A percentile compares a stretch with the other conserved stretches of the same genome.
phyloP scores from a whole-genome alignment of 2,888 invertebrate genomes.

The Cylindroiulus punctatus region DNA sequence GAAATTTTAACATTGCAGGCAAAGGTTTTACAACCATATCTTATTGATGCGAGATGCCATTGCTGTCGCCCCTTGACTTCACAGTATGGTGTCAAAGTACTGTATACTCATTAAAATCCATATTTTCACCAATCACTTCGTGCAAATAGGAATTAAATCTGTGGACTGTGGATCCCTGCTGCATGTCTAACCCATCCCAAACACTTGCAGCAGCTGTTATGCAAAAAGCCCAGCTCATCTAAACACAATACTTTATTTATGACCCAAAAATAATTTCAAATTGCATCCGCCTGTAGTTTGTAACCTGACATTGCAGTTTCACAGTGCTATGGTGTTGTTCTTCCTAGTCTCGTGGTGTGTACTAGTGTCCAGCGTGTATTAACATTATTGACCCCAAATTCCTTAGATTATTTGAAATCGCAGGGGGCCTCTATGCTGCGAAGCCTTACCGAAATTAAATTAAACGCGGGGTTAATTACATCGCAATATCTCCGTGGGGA shows the following conservation, averaged over 20 bases:
- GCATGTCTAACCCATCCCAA: background rate
- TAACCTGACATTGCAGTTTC: background rate
- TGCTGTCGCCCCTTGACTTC: background rate
- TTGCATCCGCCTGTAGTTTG: background rate
- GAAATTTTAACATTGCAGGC: no score
- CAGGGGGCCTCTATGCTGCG: background rate
- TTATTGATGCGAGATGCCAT: background rate
- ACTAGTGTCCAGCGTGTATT: background rate
- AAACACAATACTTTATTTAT: conserved; percentile 8
- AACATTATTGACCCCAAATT: background rate
- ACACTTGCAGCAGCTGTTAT: background rate
- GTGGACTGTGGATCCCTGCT: background rate
- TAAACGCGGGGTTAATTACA: conserved; percentile 2
- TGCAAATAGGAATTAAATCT: background rate
- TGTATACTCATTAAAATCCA: background rate
- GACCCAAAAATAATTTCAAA: background rate
- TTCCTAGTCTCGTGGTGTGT: background rate
- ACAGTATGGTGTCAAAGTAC: background rate
- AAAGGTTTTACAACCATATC: no score
- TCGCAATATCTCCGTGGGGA: background rate
- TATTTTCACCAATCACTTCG: background rate
- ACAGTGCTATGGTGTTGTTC: background rate
- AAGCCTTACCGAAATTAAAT: background rate
- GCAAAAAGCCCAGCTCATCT: background rate
- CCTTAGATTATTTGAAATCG: background rate